A percentile compares a stretch with the other conserved stretches of the same genome.
Evolutionary conservation across 1,140 invertebrate species (phyloP).

Genomic region (Eupristina koningsbergeri): DNA sequence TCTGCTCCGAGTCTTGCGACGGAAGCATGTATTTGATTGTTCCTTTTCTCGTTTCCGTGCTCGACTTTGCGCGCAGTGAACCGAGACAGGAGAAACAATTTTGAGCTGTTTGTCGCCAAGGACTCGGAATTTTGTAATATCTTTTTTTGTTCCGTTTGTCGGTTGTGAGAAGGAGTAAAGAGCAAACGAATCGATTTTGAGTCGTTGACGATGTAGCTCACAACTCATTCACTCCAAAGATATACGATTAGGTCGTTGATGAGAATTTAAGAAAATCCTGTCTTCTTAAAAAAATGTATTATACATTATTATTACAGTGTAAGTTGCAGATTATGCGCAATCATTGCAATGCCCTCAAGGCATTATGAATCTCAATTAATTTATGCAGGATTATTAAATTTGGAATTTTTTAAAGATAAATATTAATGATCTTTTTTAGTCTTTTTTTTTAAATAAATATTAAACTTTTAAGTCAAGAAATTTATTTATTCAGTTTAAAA

Average conservation of each 20-base stretch:
- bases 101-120: not conserved
- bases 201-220: not conserved
- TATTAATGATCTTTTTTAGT: not conserved
- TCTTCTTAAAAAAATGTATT: not conserved
- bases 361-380: not conserved
- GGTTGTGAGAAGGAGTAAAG: not conserved
- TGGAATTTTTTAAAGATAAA: not conserved
- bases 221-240: not conserved
- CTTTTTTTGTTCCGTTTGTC: not conserved
- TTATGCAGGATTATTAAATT: not conserved
- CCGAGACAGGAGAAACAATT: not conserved
- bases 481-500: not conserved
- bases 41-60: conserved; percentile 15
- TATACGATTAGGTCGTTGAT: not conserved
- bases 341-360: not conserved
- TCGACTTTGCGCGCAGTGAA: conserved; percentile 12
- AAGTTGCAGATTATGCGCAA: not conserved
- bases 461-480: not conserved
- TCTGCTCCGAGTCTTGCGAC: not conserved
- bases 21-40: not conserved
- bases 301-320: not conserved
- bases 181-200: too few species aligned
- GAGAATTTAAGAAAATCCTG: not conserved
- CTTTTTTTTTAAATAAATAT: too few species aligned
- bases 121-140: not conserved